Evolutionary conservation across 1,140 invertebrate species (phyloP).

Genomic region (Drosophila sturtevanti): DNA sequence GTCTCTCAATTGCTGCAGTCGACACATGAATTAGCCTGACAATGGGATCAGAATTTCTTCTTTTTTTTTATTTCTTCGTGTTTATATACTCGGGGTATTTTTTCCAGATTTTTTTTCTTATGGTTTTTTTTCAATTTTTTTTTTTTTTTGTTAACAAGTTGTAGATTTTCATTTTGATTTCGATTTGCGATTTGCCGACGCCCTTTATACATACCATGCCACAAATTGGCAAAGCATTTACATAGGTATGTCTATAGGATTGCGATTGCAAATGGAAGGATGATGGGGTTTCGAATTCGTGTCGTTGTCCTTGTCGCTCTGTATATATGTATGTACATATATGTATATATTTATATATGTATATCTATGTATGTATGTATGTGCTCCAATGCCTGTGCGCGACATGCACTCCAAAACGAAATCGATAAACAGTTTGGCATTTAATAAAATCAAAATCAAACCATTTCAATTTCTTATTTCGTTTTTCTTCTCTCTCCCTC

Average conservation of each 20-base stretch:
- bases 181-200: conserved; percentile 41
- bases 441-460: conserved; percentile 61
- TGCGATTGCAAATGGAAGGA: not conserved
- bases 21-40: conserved; percentile 79
- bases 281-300: not conserved
- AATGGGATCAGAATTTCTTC: conserved; percentile 46
- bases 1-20: conserved; percentile 58
- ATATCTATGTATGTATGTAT: not conserved
- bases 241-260: conserved; percentile 34
- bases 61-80: conserved; percentile 29
- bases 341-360: not conserved
- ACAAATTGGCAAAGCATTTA: conserved; percentile 62
- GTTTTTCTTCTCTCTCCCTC: not conserved
- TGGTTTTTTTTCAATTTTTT: conserved; percentile 12
- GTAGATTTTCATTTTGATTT: conserved; percentile 77
- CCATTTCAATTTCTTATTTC: conserved; percentile 15
- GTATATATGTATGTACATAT: not conserved
- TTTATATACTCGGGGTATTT: not conserved
- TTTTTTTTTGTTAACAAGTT: conserved; percentile 53
- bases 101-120: not conserved
- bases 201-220: conserved; percentile 25
- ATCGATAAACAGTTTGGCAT: conserved; percentile 70
- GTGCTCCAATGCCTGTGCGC: conserved; percentile 46
- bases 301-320: not conserved
- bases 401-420: conserved; percentile 60